Evolutionary conservation across 1,140 invertebrate genomes (phyloP).

Genomic region (Trichoplusia ni): DNA sequence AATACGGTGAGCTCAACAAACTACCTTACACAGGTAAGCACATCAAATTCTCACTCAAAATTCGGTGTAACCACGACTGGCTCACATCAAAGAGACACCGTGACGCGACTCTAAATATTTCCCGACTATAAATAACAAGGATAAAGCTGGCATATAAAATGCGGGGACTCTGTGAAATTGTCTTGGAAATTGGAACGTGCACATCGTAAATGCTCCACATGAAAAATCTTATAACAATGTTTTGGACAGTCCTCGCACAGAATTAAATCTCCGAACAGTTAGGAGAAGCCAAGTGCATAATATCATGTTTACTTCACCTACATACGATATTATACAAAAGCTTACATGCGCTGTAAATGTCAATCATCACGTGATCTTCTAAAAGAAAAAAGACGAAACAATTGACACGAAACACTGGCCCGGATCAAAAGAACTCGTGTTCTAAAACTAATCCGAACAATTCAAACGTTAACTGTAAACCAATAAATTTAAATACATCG

Average conservation of each 20-base stretch:
- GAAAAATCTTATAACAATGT: slow-evolving; percentile 16
- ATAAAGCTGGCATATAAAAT: slow-evolving; percentile 23
- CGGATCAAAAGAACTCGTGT: slow-evolving; percentile 23
- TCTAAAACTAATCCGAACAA: slow-evolving; percentile 11
- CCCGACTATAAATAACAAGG: slow-evolving; percentile 19
- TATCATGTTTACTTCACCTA: background rate
- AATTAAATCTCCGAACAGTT: background rate
- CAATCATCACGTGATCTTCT: slow-evolving; percentile 3
- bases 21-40: background rate
- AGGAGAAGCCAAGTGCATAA: background rate
- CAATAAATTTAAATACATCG: slow-evolving; percentile 21
- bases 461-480: slow-evolving; percentile 15
- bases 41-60: slow-evolving; percentile 7
- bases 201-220: slow-evolving; percentile 5
- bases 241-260: slow-evolving; percentile 16
- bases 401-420: slow-evolving; percentile 17
- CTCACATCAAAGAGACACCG: slow-evolving; percentile 19
- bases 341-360: background rate
- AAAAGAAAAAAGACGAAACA: background rate
- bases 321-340: background rate
- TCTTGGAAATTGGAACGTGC: slow-evolving; percentile 26
- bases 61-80: background rate
- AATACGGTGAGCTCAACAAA: background rate
- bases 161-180: slow-evolving; percentile 17
- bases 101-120: slow-evolving; percentile 22